Evolutionary conservation across 2,797 vertebrate genomes (phyloP), one percentile per base, ranked within the genome.

Genomic region (Strix occidentalis): DNA sequence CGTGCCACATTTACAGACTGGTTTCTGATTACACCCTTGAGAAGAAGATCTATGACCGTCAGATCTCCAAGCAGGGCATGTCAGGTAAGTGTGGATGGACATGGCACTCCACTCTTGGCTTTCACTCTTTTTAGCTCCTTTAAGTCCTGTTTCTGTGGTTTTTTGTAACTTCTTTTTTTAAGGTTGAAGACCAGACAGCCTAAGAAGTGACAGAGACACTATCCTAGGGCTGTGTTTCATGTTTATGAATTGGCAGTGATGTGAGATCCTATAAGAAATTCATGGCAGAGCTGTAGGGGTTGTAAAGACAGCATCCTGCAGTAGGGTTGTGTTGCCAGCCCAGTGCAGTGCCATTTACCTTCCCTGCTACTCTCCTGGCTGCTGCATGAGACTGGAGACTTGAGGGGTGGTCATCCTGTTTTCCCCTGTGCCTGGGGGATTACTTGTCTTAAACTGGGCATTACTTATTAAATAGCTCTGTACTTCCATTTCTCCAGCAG

Each of bases 1-100:
- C 99, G 0, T 99, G 99, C 97, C 98, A 99, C 97, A 99, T 99
- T 96, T 99, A 99, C 97, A 98, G 99, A 15, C 98, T 99, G 31
- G 99, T 99, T 91, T 99, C 99, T 63, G 99, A 99, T 98, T 99
- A 98, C 95, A 99, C 99, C 54, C 97, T 99, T 83, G 99, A 99
- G 98, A 99, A 99, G 98, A 99, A 99, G 98, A 99, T 99, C 95
- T 99, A 99, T 57, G 99, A 99, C 95, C 98, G 99, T 87, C 99
- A 99, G 97, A 99, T 99, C 94, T 99, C 99, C 91, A 99, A 99
- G 97, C 99, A 99, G 98, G 99, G 99, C 96, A 99, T 99, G 99
- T 99, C 99, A 26, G 99, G 99, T 99, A 68, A 83, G 97, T 21
- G 5, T 13, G 29, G 48, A 23, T 31, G 28, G 33, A 10, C 29